These are phyloP conservation scores for Cardiocondyla obscurior DNA, from an alignment of 1,140 invertebrate species.

Conservation along the genomic window DNA sequence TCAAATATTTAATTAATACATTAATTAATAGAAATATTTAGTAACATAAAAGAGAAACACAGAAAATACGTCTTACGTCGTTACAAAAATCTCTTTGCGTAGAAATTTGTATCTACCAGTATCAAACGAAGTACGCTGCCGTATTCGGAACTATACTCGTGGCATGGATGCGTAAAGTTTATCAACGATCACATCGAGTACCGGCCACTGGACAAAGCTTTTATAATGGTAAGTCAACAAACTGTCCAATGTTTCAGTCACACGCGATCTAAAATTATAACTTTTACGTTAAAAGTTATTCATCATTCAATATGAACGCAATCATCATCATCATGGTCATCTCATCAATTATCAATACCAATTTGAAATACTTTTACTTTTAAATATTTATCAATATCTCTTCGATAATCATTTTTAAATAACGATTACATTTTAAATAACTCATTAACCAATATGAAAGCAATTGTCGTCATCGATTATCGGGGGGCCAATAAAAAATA, in stretches of 20 bases:
- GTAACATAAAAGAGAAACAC: not conserved
- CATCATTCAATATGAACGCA: too few relatives aligned
- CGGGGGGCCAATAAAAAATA: too few relatives aligned
- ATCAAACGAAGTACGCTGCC: constrained; percentile 87
- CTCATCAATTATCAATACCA: too few relatives aligned
- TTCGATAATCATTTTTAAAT: too few relatives aligned
- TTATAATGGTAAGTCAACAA: constrained; percentile 85
- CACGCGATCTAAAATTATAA: not conserved
- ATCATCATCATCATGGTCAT: too few relatives aligned
- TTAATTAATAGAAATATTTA: not conserved
- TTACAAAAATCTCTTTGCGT: constrained; percentile 14
- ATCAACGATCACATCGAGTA: constrained; percentile 87
- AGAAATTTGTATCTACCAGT: constrained; percentile 90
- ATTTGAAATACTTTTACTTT: too few relatives aligned
- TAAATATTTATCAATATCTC: too few relatives aligned
- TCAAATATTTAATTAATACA: not conserved
- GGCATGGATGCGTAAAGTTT: constrained; percentile 86
- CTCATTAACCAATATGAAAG: too few relatives aligned
- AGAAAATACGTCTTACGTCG: not conserved
- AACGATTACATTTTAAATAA: too few relatives aligned
- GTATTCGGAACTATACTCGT: constrained; percentile 85
- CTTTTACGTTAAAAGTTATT: too few relatives aligned
- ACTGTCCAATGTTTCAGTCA: not conserved
- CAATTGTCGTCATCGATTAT: too few relatives aligned
- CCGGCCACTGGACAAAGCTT: constrained; percentile 84